phyloP scores from a whole-genome alignment of 2,888 invertebrate genomes.

The Limnephilus auricula region DNA sequence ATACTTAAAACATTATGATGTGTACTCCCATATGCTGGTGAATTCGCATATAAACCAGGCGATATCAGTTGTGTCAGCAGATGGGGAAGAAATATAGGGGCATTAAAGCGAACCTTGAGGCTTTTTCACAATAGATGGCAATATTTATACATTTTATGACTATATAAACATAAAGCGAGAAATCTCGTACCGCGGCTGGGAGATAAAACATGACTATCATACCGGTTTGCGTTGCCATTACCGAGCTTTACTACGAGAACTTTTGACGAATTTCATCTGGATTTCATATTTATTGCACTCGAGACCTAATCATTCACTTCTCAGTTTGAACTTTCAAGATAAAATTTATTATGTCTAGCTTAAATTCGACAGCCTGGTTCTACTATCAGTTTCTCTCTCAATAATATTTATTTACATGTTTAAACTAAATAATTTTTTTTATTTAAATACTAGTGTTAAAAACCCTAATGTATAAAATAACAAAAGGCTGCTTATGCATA shows the following conservation, averaged over 20 bases:
- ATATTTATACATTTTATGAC: constrained; percentile 11
- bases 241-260: not conserved
- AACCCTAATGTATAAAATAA: no score
- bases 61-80: constrained; percentile 46
- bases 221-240: not conserved
- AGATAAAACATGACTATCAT: constrained; percentile 2
- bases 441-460: not conserved
- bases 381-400: not conserved
- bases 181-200: not conserved
- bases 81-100: constrained; percentile 60
- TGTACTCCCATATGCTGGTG: constrained; percentile 10
- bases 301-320: not conserved
- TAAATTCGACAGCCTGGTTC: not conserved
- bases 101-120: constrained; percentile 60
- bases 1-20: constrained; percentile 24
- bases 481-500: no score
- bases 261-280: constrained; percentile 2
- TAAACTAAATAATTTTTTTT: not conserved
- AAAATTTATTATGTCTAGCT: not conserved
- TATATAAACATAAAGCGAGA: constrained; percentile 33
- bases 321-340: not conserved
- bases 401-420: not conserved
- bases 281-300: not conserved
- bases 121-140: constrained; percentile 55
- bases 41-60: constrained; percentile 27